Conservation (phyloP, 2,888 invertebrate genomes). For the Ophraella communa region DNA sequence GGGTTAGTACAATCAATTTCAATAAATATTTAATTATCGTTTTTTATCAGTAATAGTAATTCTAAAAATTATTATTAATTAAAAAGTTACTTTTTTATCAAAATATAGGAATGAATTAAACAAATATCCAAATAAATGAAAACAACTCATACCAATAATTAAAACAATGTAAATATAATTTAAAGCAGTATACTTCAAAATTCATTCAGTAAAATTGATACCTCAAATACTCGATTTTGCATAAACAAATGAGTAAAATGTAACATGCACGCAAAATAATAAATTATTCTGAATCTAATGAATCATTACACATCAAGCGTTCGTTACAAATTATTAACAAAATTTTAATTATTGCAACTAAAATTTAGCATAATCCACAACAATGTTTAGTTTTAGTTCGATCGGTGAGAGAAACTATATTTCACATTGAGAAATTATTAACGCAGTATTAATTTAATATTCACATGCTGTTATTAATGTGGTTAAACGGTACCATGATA, state of each 20-base stretch:
- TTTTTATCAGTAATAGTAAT: too few species aligned
- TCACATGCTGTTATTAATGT: constrained; percentile 10
- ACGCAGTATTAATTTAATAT: constrained; percentile 8
- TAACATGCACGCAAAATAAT: neutral
- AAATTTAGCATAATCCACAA: neutral
- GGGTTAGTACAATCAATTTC: too few species aligned
- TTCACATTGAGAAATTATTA: neutral
- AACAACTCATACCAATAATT: too few species aligned
- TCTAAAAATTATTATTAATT: too few species aligned
- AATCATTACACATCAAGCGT: neutral
- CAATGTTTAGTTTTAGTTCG: neutral
- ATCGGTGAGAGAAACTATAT: neutral
- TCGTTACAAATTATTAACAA: neutral
- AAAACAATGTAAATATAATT: too few species aligned
- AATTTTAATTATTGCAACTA: neutral
- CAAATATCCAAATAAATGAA: too few species aligned
- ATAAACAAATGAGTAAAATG: neutral
- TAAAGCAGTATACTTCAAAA: too few species aligned
- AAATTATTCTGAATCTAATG: neutral
- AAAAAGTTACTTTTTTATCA: too few species aligned
- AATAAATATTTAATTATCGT: too few species aligned
- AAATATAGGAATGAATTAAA: too few species aligned
- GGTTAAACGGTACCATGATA: constrained; percentile 8
- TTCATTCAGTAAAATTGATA: neutral
- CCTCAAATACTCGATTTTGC: neutral